These are phyloP conservation scores for Lutjanus campechanus DNA, from an alignment of 2,797 vertebrate species.

Conservation along the genomic window DNA sequence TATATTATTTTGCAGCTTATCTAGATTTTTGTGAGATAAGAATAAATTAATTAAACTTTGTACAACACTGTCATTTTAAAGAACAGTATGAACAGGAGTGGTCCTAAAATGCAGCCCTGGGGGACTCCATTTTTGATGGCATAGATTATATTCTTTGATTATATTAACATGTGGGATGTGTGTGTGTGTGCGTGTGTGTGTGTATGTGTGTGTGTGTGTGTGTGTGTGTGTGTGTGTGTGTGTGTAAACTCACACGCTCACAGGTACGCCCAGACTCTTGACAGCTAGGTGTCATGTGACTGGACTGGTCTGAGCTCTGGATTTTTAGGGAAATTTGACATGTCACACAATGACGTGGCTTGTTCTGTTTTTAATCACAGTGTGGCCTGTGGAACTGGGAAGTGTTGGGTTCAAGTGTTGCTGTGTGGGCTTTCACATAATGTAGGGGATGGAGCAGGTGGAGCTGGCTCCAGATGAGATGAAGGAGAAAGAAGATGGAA, in stretches of 20 bases:
- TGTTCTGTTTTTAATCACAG: conserved; percentile 32
- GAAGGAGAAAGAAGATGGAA: background rate
- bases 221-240: no score
- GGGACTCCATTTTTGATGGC: no score
- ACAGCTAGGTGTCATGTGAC: background rate
- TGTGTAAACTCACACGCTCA: background rate
- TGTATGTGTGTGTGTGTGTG: no score
- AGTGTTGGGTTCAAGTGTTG: conserved; percentile 16
- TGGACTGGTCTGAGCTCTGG: conserved; percentile 8
- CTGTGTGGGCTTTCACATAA: conserved; percentile 33
- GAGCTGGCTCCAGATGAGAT: conserved; percentile 23
- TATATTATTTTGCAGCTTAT: no score
- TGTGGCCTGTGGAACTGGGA: conserved; percentile 19
- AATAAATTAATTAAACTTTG: no score
- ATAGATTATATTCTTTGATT: no score
- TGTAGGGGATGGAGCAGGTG: conserved; percentile 11
- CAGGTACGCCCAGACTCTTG: conserved; percentile 4
- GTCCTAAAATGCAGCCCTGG: no score
- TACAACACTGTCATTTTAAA: no score
- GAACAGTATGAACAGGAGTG: no score
- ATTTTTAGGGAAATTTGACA: background rate
- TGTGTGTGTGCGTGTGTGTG: no score
- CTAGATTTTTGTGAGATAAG: no score
- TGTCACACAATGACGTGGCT: conserved; percentile 21
- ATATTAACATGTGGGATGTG: no score